Evolutionary conservation across 2,888 invertebrate genomes (phyloP), one percentile per base, ranked within the genome.

Genomic region (Argyra leucocephala): DNA sequence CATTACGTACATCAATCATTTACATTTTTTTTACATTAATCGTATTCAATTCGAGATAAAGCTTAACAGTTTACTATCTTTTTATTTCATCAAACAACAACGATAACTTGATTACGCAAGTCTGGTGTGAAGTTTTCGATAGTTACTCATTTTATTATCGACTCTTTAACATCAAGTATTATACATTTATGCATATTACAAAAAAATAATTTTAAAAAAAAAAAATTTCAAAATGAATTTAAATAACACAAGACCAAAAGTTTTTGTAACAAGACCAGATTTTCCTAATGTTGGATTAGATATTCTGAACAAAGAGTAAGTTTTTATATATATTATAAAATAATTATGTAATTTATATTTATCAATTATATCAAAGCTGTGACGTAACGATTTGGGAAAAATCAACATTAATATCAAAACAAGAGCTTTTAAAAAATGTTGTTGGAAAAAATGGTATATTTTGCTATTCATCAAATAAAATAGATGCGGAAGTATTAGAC

Each of bases 241-340:
- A 3, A 21, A 18, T 2, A 59, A 59, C 22, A 22, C 5, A n/a
- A 61, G 26, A 61, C 31, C 61, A n/a, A 21, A 26, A 26, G 7
- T 92, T 68, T 82, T 91, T 67, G 83, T 91, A 26, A 88, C 90
- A 5, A 86, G 89, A 48, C 83, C 85, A 1, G 86, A 88, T 75
- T 84, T 87, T 69, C 88, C 89, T 1, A 76, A 83, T 64, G 82
- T 82, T 68, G 90, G 86, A 60, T 75, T 90, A 22, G 82, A 86
- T 65, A 74, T 90, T 67, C 80, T 92, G 69, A 80, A 31, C 18
- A 1, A n/a, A 31, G 21, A 31, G 48, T 48, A 48, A 48, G 1
- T 6, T 31, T 31, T 26, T 6, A 26, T 26, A 37, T 18, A 15
- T n/a, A 18, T 18, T n/a, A 48, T 48, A 48, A 48, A 2, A 12